Percentiles rank a stretch among this genome's conserved stretches.
These are phyloP conservation scores for Atherinosoma microstoma DNA, from an alignment of 2,797 vertebrate genomes.

Conservation along the genomic window DNA sequence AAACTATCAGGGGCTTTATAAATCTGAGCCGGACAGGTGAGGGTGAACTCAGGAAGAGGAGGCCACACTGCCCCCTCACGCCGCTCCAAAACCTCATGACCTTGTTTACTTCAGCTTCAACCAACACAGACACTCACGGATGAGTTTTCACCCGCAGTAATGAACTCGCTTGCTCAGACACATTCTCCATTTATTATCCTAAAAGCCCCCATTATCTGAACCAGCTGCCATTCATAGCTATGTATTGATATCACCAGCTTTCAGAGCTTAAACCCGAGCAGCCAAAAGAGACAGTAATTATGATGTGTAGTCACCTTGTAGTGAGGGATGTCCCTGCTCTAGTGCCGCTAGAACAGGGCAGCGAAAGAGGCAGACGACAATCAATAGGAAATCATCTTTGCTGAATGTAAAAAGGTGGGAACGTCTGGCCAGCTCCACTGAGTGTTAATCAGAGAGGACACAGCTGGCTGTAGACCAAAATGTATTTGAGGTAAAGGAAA, in stretches of 20 bases:
- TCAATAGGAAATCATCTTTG: conserved; percentile 37
- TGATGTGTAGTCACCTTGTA: conserved; percentile 49
- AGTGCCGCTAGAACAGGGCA: conserved; percentile 7
- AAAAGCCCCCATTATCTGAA: conserved; percentile 49
- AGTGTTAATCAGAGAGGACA: conserved; percentile 40
- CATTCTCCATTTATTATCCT: conserved; percentile 45
- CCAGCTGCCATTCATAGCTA: conserved; percentile 44
- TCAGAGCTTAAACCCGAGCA: conserved; percentile 32
- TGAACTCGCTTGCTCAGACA: conserved; percentile 38
- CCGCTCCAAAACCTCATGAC: conserved; percentile 27
- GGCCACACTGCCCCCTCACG: background rate
- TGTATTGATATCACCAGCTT: conserved; percentile 49
- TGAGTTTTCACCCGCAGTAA: conserved; percentile 18
- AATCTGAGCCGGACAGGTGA: conserved; percentile 63
- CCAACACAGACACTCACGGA: conserved; percentile 2
- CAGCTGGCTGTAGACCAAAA: conserved; percentile 29
- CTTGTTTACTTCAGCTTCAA: conserved; percentile 2
- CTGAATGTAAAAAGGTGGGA: conserved; percentile 26
- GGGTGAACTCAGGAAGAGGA: conserved; percentile 27
- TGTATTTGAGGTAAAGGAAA: conserved; percentile 24
- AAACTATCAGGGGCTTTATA: conserved; percentile 55
- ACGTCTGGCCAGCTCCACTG: conserved; percentile 17
- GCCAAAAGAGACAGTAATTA: conserved; percentile 43
- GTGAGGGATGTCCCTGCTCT: conserved; percentile 40
- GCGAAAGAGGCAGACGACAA: conserved; percentile 33